Percentiles rank a stretch among this genome's conserved stretches.
Conservation (phyloP, 2,113 vertebrate species). For the Actinemys pallida region DNA sequence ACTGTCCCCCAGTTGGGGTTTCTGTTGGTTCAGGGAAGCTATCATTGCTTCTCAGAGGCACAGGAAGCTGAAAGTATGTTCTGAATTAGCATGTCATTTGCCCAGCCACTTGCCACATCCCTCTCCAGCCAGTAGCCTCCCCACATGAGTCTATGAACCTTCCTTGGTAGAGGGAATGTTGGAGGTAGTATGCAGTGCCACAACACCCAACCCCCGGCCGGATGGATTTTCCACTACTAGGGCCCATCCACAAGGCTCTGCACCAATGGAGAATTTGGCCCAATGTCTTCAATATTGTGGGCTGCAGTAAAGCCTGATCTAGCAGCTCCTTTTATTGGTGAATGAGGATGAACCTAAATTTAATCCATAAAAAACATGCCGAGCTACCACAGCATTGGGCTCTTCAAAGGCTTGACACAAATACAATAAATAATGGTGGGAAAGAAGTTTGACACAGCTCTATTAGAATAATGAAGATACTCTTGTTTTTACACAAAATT, state of each 20-base stretch:
- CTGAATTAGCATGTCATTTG: background rate
- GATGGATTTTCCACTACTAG: background rate
- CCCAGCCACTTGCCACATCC: rapidly evolving
- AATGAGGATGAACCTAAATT: background rate
- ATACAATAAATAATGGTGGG: background rate
- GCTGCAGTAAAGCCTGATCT: background rate
- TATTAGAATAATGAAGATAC: background rate
- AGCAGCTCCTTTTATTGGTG: background rate
- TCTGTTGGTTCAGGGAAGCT: background rate
- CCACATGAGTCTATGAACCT: background rate
- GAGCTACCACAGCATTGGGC: background rate
- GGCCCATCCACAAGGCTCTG: background rate
- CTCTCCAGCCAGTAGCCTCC: background rate
- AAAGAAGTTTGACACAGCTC: background rate
- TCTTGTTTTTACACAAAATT: background rate
- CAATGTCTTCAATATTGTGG: background rate
- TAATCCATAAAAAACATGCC: background rate
- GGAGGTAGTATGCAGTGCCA: background rate
- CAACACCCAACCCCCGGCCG: background rate
- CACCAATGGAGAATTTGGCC: background rate
- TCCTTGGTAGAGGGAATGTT: background rate
- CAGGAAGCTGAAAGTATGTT: background rate
- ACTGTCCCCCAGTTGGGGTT: background rate
- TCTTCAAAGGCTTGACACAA: background rate
- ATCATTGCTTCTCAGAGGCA: background rate